These are phyloP conservation scores for Cantharis flavilabris DNA, from an alignment of 2,888 invertebrate species.

Conservation along the genomic window DNA sequence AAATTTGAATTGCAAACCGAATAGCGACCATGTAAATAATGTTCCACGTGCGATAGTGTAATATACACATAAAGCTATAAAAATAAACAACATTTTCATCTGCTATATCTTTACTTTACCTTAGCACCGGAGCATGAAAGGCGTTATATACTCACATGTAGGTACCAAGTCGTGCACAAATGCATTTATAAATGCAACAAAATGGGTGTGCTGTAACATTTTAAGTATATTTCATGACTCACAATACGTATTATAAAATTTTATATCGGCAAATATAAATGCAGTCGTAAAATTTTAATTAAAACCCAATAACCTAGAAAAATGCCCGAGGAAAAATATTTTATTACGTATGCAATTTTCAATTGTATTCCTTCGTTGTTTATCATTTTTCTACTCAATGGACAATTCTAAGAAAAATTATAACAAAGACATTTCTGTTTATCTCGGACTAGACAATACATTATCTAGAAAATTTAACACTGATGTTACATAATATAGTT, in stretches of 20 bases:
- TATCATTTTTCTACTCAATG: neutral
- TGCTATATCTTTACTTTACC: neutral
- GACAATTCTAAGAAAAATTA: neutral
- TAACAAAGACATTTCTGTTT: neutral
- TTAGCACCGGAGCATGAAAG: neutral
- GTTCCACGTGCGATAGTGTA: neutral
- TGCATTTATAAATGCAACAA: neutral
- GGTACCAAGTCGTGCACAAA: neutral
- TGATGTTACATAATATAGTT: neutral
- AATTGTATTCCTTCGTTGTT: neutral
- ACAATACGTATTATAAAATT: neutral
- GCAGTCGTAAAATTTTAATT: neutral
- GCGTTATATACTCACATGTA: neutral
- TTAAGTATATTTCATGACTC: neutral
- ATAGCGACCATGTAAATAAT: neutral
- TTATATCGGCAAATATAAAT: neutral
- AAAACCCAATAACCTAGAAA: neutral
- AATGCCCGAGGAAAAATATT: neutral
- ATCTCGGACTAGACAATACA: neutral
- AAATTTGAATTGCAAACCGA: neutral
- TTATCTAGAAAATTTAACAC: neutral
- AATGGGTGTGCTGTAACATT: neutral
- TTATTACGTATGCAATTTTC: neutral
- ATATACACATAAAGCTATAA: neutral
- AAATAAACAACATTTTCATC: neutral